These are phyloP conservation scores for Drosophila tripunctata DNA, from an alignment of 2,888 invertebrate genomes.

Conservation along the genomic window DNA sequence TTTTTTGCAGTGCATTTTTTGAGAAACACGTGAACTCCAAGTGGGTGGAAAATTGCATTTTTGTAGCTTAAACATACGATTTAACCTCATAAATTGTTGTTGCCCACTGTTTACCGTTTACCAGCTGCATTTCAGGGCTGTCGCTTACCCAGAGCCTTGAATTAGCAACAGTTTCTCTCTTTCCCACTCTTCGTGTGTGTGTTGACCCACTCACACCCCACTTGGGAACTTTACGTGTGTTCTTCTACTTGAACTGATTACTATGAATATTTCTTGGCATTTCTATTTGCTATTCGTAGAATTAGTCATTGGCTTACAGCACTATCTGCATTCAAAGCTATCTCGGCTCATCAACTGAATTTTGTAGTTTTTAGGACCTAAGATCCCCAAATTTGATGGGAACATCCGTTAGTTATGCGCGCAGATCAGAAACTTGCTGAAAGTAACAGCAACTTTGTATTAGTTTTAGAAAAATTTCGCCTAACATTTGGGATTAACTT, in stretches of 20 bases:
- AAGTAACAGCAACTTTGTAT: no score
- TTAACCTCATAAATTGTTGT: conserved; percentile 9
- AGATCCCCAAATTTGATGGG: no score
- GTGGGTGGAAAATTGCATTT: conserved; percentile 12
- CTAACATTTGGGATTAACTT: no score
- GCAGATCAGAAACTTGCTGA: no score
- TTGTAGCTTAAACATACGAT: no score
- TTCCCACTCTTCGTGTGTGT: background rate
- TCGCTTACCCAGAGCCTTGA: background rate
- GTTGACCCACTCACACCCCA: background rate
- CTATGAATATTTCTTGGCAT: background rate
- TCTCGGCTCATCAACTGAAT: no score
- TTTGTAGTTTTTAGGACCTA: no score
- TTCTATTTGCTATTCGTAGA: background rate
- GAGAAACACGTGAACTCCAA: conserved; percentile 14
- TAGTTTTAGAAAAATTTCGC: no score
- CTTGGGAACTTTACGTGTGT: background rate
- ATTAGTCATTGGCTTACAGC: background rate
- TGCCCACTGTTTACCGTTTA: no score
- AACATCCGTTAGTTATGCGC: no score
- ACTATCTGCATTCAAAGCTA: background rate
- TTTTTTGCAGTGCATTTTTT: conserved; percentile 42
- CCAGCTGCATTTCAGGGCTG: conserved; percentile 17
- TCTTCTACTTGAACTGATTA: background rate
- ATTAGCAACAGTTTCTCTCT: background rate